These are phyloP conservation scores for Argentina silus DNA, from an alignment of 2,797 vertebrate species.

Conservation along the genomic window DNA sequence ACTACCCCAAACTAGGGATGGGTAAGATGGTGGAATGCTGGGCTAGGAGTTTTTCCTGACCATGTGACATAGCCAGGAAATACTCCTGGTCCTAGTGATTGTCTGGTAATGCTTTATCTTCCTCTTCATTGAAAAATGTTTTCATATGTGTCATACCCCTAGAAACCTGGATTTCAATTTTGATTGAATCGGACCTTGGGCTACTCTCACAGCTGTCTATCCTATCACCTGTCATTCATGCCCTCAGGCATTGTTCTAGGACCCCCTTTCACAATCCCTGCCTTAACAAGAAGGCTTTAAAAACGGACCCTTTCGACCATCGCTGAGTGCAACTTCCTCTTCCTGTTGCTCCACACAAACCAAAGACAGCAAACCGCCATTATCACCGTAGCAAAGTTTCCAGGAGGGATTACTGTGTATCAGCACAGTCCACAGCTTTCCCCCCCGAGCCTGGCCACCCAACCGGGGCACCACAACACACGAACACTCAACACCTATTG, in stretches of 20 bases:
- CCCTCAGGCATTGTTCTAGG: constrained; percentile 43
- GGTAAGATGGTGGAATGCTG: constrained; percentile 5
- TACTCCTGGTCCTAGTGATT: too few relatives aligned
- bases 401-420: constrained; percentile 49
- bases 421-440: constrained; percentile 28
- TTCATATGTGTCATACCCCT: too few relatives aligned
- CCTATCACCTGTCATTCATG: constrained; percentile 17
- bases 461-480: constrained; percentile 30
- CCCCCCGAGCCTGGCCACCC: constrained; percentile 53
- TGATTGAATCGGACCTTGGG: background rate
- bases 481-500: constrained; percentile 55
- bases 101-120: too few relatives aligned
- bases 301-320: constrained; percentile 42
- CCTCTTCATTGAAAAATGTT: too few relatives aligned
- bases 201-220: background rate
- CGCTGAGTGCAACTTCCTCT: constrained; percentile 36
- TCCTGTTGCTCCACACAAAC: constrained; percentile 22
- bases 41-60: too few relatives aligned
- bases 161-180: too few relatives aligned
- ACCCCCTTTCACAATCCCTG: constrained; percentile 41
- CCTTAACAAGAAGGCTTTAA: constrained; percentile 56
- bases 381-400: constrained; percentile 44
- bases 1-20: background rate
- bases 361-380: background rate
- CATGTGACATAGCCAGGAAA: too few relatives aligned